A percentile compares a stretch with the other conserved stretches of the same genome.
Conservation (phyloP, 2,797 vertebrate genomes). For the Squalus acanthias region DNA sequence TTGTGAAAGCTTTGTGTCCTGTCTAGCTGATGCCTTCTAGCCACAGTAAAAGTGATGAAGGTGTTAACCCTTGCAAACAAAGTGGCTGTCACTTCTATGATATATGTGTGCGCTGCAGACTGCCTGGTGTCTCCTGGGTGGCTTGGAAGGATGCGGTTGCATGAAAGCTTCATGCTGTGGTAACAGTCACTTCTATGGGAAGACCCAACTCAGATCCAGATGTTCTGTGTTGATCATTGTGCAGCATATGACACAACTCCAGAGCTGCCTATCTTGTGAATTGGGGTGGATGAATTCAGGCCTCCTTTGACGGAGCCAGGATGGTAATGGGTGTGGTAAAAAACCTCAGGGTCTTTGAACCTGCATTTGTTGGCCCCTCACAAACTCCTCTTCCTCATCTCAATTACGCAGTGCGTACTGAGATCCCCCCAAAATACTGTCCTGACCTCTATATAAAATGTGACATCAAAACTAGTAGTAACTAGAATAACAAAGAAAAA, state of each 20-base stretch:
- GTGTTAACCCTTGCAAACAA: constrained; percentile 17
- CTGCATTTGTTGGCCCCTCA: not conserved
- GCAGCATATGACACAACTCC: not conserved
- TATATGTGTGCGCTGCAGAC: not conserved
- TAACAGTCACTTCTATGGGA: not conserved
- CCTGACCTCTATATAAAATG: not conserved
- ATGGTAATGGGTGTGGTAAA: not conserved
- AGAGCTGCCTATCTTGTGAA: not conserved
- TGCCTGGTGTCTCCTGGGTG: not conserved
- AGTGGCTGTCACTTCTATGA: not conserved
- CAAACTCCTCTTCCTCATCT: not conserved
- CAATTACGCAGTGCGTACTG: not conserved
- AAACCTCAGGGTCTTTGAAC: not conserved
- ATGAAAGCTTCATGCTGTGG: constrained; percentile 30
- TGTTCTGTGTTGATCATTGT: constrained; percentile 7
- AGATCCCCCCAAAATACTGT: not conserved
- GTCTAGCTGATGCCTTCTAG: not conserved
- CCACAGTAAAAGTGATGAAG: not conserved
- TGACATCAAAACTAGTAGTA: not conserved
- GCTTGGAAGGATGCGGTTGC: constrained; percentile 30
- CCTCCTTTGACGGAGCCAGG: not conserved
- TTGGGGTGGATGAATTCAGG: not conserved
- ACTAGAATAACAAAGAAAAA: not conserved
- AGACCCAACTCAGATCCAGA: not conserved
- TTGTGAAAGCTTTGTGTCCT: not conserved